A percentile compares a stretch with the other conserved stretches of the same genome.
Conservation (phyloP, 2,888 invertebrate genomes). For the Sarcophaga variegata region DNA sequence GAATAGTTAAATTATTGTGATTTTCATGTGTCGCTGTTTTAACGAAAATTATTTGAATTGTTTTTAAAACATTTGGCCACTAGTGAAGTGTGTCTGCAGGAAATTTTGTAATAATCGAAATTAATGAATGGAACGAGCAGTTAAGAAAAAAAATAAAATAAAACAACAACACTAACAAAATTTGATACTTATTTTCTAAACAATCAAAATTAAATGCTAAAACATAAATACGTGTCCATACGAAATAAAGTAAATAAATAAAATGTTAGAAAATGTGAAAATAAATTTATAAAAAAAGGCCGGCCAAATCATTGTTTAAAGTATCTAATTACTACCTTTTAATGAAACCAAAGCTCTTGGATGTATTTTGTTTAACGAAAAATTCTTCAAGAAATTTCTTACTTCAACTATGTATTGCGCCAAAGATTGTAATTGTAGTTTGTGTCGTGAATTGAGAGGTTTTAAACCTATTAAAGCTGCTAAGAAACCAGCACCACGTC, state of each 20-base stretch:
- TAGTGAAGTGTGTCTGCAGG: constrained; percentile 68
- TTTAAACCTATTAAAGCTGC: constrained; percentile 82
- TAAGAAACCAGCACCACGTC: constrained; percentile 78
- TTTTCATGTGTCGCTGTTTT: constrained; percentile 17
- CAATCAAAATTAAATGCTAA: constrained; percentile 31
- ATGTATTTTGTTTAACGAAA: constrained; percentile 1
- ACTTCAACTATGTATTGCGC: constrained; percentile 85
- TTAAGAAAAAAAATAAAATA: constrained; percentile 22
- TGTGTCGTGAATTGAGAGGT: constrained; percentile 88
- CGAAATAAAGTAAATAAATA: background rate
- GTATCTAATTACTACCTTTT: constrained; percentile 19
- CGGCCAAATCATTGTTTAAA: constrained; percentile 14
- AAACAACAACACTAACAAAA: constrained; percentile 7
- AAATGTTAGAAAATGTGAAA: constrained; percentile 54
- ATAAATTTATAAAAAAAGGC: constrained; percentile 15
- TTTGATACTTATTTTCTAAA: constrained; percentile 40
- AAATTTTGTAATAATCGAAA: constrained; percentile 67
- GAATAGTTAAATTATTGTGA: constrained; percentile 41
- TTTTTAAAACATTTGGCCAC: constrained; percentile 46
- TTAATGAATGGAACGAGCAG: constrained; percentile 67
- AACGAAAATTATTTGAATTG: constrained; percentile 37
- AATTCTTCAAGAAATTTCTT: background rate
- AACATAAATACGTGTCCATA: constrained; percentile 19
- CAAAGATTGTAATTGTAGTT: constrained; percentile 88
- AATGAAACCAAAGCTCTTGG: constrained; percentile 49